Evolutionary conservation across 2,113 vertebrate genomes (phyloP), one percentile per base, ranked within the genome.

Genomic region (Holacanthus passer): DNA sequence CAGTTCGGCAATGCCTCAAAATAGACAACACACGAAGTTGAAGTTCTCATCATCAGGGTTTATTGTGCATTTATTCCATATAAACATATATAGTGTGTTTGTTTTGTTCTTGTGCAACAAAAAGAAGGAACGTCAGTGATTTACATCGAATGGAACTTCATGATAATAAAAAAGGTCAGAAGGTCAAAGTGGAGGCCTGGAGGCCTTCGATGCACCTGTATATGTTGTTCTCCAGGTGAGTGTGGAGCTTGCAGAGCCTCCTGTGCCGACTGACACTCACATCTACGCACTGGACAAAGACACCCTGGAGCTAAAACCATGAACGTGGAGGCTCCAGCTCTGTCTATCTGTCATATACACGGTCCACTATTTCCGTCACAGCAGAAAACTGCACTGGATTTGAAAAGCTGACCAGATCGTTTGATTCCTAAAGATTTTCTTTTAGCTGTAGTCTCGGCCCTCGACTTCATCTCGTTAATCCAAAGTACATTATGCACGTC

Each of bases 361-460:
- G 8, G 0, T 16, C 32, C 53, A 6, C 2, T 9, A 20, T 43
- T 10, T n/a, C 11, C 62, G 22, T 52, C 45, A 20, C 27, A 48
- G 27, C 9, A 41, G 41, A 32, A 13, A 7, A 45, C 63, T 29
- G 24, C 10, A 58, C 60, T 43, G 77, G 20, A 79, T 3, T n/a
- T 67, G n/a, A 65, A 65, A 77, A 66, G 10, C 58, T 20, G 73
- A 66, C 19, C 83, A 39, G n/a, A 79, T 70, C 50, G 24, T 87
- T 87, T 81, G 73, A 71, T 64, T 86, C 64, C n/a, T 84, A 85
- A 81, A 87, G 87, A 91, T 91, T 87, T 88, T 14, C 73, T 62
- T 89, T 90, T 62, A 82, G 79, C 67, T 7, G 56, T 20, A 35
- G 79, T 65, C 80, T 62, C 13, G 50, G 78, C 79, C n/a, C 82